phyloP scores from a whole-genome alignment of 37 sponge, comb jelly and placozoan genomes.

The Bolinopsis microptera region DNA sequence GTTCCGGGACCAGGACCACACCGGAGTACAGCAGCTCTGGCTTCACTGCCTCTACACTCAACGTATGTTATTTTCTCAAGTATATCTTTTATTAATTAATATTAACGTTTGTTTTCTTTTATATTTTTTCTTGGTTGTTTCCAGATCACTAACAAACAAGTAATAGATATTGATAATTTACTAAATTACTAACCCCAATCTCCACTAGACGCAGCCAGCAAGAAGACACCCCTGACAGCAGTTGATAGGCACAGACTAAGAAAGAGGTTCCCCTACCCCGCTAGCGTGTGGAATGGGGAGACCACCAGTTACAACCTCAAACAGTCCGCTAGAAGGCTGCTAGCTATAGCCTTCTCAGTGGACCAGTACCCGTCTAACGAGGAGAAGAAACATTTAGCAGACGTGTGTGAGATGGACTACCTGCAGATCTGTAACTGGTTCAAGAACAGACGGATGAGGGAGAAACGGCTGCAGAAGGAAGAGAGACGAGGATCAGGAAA shows the following conservation, averaged over 20 bases:
- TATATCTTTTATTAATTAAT: not conserved
- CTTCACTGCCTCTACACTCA: constrained; percentile 61
- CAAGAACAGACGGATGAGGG: constrained; percentile 48
- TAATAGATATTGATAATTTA: too few species aligned
- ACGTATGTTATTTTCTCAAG: not conserved
- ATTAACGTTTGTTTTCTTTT: not conserved
- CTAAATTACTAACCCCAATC: too few species aligned
- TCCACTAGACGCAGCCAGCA: not conserved
- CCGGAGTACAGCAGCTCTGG: constrained; percentile 59
- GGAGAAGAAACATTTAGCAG: constrained; percentile 45
- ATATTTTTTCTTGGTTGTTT: not conserved
- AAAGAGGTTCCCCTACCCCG: constrained; percentile 6
- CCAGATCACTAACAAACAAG: too few species aligned
- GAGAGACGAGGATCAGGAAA: too few species aligned
- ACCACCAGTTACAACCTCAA: constrained; percentile 33
- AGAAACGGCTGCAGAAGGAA: not conserved
- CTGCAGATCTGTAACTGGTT: constrained; percentile 57
- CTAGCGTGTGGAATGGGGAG: constrained; percentile 41
- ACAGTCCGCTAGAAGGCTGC: not conserved
- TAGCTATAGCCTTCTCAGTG: constrained; percentile 8
- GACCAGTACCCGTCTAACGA: constrained; percentile 54
- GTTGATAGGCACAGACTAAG: constrained; percentile 31
- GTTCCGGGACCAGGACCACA: constrained; percentile 15
- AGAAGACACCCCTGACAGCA: constrained; percentile 15
- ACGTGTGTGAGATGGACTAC: constrained; percentile 52